Base-by-base conservation (phyloP, 2,113 vertebrate species). In the Catharus bicknelli region DNA sequence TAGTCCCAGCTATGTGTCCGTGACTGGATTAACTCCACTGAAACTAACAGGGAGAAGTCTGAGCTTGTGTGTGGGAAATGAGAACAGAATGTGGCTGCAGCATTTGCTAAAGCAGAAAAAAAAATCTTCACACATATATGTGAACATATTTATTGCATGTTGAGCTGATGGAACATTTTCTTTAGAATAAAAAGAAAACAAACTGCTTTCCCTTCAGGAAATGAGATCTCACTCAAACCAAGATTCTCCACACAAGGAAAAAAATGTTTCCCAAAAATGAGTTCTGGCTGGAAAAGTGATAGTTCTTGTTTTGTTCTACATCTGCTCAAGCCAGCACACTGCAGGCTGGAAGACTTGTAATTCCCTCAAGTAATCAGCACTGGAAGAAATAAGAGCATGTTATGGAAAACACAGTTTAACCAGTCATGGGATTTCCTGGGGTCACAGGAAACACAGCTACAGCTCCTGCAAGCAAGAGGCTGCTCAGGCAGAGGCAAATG, bases 401-500 rank as follows among this genome's bases (percentile, higher is more conserved):
- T 57, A 15, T 51, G 32, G 58, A 34, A 58, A 58, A 61, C 17
- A 34, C 6, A 64, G 57, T 64, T 81, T 36, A 75, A 42, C 16
- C 54, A 79, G 75, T 20, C 51, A 14, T 38, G 16, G 55, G 43
- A 18, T 93, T 92, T 58, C 77, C 86, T 91, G 90, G 48, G 62
- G 45, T 82, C 58, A 29, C 27, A 59, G 26, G 45, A 84, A 80
- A 64, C 1, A 38, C 29, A 79, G 53, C 27, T 70, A 26, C 53
- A 57, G 58, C 83, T 89, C 57, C 86, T 45, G 25, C 43, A 32
- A 93, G 79, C 20, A 70, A 43, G 59, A 61, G 43, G 16, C 58
- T 90, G 45, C 6, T 72, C 69, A 93, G 36, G 81, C 80, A 92
- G 73, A 93, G 57, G 62, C 18, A 82, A 93, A 92, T 38, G 73